Conservation (phyloP, 1,140 invertebrate species). For the Drosophila subpulchrella region DNA sequence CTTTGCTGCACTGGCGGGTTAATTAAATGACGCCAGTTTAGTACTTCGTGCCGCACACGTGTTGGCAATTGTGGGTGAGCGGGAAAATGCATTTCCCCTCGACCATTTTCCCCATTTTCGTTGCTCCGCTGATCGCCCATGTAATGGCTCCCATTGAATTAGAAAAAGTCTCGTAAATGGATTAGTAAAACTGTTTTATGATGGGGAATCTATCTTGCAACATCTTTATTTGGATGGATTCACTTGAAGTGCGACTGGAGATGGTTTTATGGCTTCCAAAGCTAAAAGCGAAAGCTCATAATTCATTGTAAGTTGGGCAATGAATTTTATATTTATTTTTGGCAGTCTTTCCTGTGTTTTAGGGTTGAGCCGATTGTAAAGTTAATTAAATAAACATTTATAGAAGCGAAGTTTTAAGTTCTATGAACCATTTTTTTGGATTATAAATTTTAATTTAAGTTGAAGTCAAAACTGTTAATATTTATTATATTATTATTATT, state of each 20-base stretch:
- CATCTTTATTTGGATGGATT: slow-evolving; percentile 31
- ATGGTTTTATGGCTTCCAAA: slow-evolving; percentile 17
- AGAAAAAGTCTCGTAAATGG: slow-evolving; percentile 65
- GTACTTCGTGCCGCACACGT: slow-evolving; percentile 69
- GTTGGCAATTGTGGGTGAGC: slow-evolving; percentile 62
- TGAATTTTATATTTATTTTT: background rate
- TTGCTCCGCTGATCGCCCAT: slow-evolving; percentile 28
- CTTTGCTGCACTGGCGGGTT: slow-evolving; percentile 60
- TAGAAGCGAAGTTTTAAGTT: too few relatives aligned
- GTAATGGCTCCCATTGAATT: slow-evolving; percentile 53
- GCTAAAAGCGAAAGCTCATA: slow-evolving; percentile 3
- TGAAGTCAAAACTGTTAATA: too few relatives aligned
- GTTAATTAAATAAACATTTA: background rate
- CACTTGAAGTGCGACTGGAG: slow-evolving; percentile 4
- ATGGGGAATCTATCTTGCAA: slow-evolving; percentile 15
- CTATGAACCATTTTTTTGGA: too few relatives aligned
- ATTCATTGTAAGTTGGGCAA: background rate
- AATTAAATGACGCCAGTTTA: slow-evolving; percentile 78
- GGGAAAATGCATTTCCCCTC: slow-evolving; percentile 22
- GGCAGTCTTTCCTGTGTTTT: background rate
- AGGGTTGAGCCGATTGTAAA: background rate
- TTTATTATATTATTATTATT: too few relatives aligned
- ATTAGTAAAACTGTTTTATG: slow-evolving; percentile 48
- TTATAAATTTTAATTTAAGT: too few relatives aligned
- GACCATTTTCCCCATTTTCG: slow-evolving; percentile 27